phyloP scores from a whole-genome alignment of 2,888 invertebrate genomes.

The Calliphora vomitoria region DNA sequence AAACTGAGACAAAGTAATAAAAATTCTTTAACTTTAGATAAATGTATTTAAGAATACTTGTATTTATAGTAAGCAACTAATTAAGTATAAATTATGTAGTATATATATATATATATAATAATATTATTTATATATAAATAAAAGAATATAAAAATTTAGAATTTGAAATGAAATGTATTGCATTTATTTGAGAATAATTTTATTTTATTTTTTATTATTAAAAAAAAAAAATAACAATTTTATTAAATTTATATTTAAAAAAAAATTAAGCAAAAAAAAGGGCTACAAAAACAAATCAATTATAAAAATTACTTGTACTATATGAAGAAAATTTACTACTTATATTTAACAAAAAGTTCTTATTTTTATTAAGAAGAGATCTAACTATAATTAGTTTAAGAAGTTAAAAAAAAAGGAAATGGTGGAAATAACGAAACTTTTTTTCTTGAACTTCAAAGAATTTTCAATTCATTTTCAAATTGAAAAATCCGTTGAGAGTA shows the following conservation, averaged over 20 bases:
- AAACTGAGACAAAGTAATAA: slow-evolving; percentile 32
- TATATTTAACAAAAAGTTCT: slow-evolving; percentile 1
- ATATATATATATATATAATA: slow-evolving; percentile 58
- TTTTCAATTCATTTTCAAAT: too few relatives aligned
- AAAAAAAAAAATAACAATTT: slow-evolving; percentile 7
- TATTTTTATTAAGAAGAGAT: neutral
- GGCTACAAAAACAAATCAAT: slow-evolving; percentile 62
- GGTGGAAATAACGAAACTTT: neutral
- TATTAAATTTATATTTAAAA: slow-evolving; percentile 35
- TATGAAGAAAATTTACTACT: slow-evolving; percentile 18
- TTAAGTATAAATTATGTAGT: slow-evolving; percentile 64
- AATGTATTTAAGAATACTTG: slow-evolving; percentile 71
- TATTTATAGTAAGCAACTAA: slow-evolving; percentile 67
- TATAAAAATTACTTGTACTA: slow-evolving; percentile 29
- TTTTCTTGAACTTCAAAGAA: too few relatives aligned
- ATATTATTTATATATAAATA: slow-evolving; percentile 59
- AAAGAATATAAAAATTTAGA: slow-evolving; percentile 37
- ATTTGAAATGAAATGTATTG: slow-evolving; percentile 69
- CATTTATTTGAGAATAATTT: slow-evolving; percentile 62
- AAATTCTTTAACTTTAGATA: slow-evolving; percentile 67
- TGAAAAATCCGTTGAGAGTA: too few relatives aligned
- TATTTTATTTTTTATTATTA: slow-evolving; percentile 5
- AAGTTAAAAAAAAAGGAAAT: neutral
- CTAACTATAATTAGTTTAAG: neutral
- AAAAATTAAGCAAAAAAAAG: slow-evolving; percentile 26